A percentile compares a stretch with the other conserved stretches of the same genome.
Evolutionary conservation across 2,797 vertebrate genomes (phyloP).

Genomic region (Champsocephalus gunnari): DNA sequence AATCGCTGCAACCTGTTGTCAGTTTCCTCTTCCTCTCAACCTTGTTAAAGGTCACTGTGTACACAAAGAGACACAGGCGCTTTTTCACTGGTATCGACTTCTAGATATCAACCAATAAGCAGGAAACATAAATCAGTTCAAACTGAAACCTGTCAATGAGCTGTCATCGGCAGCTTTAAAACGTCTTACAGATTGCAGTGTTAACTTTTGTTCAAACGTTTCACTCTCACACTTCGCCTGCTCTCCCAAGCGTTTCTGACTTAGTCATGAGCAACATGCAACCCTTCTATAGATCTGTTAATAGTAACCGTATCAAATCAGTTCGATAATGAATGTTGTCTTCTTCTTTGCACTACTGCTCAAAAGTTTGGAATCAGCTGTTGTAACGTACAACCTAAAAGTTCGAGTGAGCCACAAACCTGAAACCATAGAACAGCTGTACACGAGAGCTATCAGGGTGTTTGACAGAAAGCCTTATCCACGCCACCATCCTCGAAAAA

Average conservation of each 20-base stretch:
- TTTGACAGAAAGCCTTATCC: too few species aligned
- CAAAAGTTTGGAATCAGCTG: not conserved
- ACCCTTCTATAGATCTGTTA: not conserved
- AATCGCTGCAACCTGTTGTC: slow-evolving; percentile 3
- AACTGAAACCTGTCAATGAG: slow-evolving; percentile 41
- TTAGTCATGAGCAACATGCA: not conserved
- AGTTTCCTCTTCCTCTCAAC: not conserved
- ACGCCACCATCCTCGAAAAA: too few species aligned
- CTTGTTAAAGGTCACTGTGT: not conserved
- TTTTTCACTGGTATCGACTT: not conserved
- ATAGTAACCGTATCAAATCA: not conserved
- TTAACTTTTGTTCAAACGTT: slow-evolving; percentile 13
- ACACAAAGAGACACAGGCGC: not conserved
- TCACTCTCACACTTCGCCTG: not conserved
- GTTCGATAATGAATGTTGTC: not conserved
- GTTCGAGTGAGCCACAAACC: not conserved
- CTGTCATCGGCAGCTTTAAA: slow-evolving; percentile 29
- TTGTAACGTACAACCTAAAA: not conserved
- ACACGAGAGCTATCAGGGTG: too few species aligned
- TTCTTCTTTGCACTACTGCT: not conserved
- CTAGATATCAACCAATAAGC: not conserved
- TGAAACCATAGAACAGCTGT: too few species aligned
- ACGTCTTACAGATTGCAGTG: slow-evolving; percentile 13
- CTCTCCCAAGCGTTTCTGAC: not conserved
- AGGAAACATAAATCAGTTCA: slow-evolving; percentile 39